Percentiles rank a stretch among this genome's conserved stretches.
These are phyloP conservation scores for Umimayanthus chanpuru DNA, from an alignment of 92 coral and sea anemone species.

Conservation along the genomic window DNA sequence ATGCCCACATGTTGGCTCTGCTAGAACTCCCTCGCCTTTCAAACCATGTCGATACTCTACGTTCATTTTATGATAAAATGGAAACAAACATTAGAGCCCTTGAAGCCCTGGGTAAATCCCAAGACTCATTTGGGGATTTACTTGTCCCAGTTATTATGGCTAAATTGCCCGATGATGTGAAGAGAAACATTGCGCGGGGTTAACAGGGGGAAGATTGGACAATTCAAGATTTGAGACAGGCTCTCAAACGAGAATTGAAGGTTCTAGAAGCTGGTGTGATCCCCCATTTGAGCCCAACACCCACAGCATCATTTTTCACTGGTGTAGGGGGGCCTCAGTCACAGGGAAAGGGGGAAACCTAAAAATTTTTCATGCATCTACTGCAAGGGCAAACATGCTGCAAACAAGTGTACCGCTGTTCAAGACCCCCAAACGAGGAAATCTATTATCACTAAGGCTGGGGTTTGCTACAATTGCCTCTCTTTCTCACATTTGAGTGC, in stretches of 20 bases:
- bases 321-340: conserved; percentile 30
- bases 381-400: conserved; percentile 33
- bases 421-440: not conserved
- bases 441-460: not conserved
- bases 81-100: conserved; percentile 49
- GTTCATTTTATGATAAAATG: conserved; percentile 23
- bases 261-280: conserved; percentile 44
- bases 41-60: conserved; percentile 2
- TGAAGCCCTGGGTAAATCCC: conserved; percentile 53
- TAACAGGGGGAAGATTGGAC: conserved; percentile 54
- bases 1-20: conserved; percentile 54
- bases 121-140: conserved; percentile 36
- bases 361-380: not conserved
- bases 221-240: conserved; percentile 49
- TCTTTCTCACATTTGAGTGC: conserved; percentile 30
- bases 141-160: conserved; percentile 46
- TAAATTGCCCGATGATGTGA: conserved; percentile 52
- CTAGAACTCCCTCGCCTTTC: conserved; percentile 11
- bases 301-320: conserved; percentile 47
- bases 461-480: conserved; percentile 31
- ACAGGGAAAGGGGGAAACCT: not conserved
- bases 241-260: conserved; percentile 55
- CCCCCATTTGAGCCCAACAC: not conserved
- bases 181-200: conserved; percentile 47
- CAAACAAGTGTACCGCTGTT: conserved; percentile 18